phyloP scores from a whole-genome alignment of 1,140 invertebrate genomes.

The Ladona fulva region DNA sequence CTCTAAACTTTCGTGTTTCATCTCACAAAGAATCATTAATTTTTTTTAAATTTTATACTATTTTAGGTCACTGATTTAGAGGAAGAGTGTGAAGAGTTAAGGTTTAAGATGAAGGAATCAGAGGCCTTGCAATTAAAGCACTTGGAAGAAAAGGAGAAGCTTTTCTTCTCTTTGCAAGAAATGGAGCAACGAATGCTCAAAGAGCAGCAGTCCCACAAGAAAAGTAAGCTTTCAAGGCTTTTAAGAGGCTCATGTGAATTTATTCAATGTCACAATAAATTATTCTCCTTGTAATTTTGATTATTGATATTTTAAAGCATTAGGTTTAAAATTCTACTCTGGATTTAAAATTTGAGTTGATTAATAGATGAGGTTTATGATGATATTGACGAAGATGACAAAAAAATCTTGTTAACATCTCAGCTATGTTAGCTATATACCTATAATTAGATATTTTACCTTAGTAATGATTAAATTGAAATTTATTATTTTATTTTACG shows the following conservation, averaged over 20 bases:
- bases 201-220: neutral
- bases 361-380: no score
- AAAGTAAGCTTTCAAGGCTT: neutral
- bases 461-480: no score
- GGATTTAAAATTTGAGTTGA: no score
- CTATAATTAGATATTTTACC: no score
- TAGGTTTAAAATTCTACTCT: no score
- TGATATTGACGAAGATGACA: no score
- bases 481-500: no score
- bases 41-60: conserved; percentile 21
- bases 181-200: neutral
- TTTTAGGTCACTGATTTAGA: conserved; percentile 58
- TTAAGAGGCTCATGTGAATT: neutral
- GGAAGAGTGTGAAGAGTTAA: conserved; percentile 54
- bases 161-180: neutral
- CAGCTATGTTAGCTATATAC: no score
- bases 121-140: neutral
- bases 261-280: neutral
- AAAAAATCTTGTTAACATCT: no score
- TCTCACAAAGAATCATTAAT: no score
- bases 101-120: conserved; percentile 18
- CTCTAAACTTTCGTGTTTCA: no score
- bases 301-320: no score
- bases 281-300: neutral
- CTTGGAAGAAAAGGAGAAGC: neutral